Base-by-base conservation (phyloP, 2,797 vertebrate genomes). In the Takifugu rubripes region DNA sequence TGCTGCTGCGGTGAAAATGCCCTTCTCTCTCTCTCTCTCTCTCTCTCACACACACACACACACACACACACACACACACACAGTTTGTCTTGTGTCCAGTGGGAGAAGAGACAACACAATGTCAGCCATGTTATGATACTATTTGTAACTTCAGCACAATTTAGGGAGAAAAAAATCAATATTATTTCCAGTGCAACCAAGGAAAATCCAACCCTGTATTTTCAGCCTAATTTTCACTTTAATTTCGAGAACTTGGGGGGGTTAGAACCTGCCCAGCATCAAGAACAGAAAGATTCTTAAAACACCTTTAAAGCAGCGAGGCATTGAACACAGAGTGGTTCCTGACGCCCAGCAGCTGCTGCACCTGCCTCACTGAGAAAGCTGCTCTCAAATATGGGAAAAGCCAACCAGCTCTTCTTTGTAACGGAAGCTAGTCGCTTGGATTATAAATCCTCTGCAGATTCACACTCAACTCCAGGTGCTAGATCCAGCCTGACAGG, bases 361-460 rank as follows among this genome's bases (percentile, higher is more conserved):
- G 21, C 21, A 21, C 21, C 21, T 21, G 21, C 21, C 21, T 21
- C 21, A 21, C 21, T 21, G 1, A 21, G 21, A 1, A 21, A 21
- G 21, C 21, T 21, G 21, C 21, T 21, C 21, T 21, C 21, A 21
- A 21, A 21, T 21, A 21, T 1, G 21, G 21, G 21, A 21, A 21
- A 21, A 1, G 1, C 21, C 21, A 21, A 21, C 21, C 21, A 21
- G 21, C 21, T 21, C 21, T 21, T 21, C 21, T 21, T 77, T 84
- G 65, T 70, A 51, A 45, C 64, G 74, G 66, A 60, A 66, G 72
- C 75, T 79, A 82, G 83, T 78, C 63, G 73, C 71, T 21, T 21
- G 21, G 21, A 21, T 21, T 69, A 58, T 78, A 71, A 59, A 62
- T 69, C 72, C 70, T 76, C 66, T 53, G 52, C n/a, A 33, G 64